Conservation (phyloP, 2,113 vertebrate genomes). For the Centropristis striata region DNA sequence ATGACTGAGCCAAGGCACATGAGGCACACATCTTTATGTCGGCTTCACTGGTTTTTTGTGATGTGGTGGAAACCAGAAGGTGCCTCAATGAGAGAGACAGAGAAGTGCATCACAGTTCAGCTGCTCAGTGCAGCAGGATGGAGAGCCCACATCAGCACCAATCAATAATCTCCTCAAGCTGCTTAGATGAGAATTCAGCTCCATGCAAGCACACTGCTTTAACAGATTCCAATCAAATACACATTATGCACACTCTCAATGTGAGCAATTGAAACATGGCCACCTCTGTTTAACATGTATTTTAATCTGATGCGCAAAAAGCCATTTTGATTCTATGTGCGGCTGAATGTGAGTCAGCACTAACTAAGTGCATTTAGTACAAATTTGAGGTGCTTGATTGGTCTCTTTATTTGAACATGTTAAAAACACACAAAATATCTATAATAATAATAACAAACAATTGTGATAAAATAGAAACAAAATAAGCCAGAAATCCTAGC, state of each 20-base stretch:
- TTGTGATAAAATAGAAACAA: no score
- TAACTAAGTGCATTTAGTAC: no score
- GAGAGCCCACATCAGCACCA: slow-evolving; percentile 55
- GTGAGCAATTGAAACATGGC: slow-evolving; percentile 24
- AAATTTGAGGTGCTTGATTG: no score
- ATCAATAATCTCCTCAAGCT: slow-evolving; percentile 65
- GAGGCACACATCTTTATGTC: slow-evolving; percentile 11
- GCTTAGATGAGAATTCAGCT: slow-evolving; percentile 37
- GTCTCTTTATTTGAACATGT: no score
- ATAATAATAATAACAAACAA: no score
- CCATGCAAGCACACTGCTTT: slow-evolving; percentile 34
- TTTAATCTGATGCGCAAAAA: slow-evolving; percentile 17
- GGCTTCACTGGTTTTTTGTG: slow-evolving; percentile 9
- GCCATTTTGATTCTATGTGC: background rate
- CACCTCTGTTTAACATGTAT: background rate
- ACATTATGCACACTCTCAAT: slow-evolving; percentile 22
- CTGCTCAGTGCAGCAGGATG: slow-evolving; percentile 33
- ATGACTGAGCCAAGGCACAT: slow-evolving; percentile 4
- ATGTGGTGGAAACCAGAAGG: slow-evolving; percentile 32
- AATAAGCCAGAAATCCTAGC: no score
- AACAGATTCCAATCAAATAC: slow-evolving; percentile 26
- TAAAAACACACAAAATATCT: no score
- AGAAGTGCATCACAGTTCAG: slow-evolving; percentile 27
- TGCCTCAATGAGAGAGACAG: background rate
- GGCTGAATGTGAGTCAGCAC: background rate